Evolutionary conservation across 2,797 vertebrate species (phyloP), one percentile per base, ranked within the genome.

Genomic region (Chrosomus eos): DNA sequence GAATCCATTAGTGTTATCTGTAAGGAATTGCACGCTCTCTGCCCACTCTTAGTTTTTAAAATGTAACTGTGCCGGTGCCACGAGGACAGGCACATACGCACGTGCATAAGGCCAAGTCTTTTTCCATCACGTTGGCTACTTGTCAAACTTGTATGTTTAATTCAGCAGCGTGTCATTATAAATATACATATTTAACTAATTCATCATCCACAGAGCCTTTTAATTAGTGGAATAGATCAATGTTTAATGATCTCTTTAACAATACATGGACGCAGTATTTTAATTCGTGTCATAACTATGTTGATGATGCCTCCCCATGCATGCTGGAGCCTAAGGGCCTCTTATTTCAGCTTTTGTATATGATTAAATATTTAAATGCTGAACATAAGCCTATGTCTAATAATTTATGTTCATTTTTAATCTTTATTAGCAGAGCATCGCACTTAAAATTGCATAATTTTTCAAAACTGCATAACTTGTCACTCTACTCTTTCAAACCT

Each of bases 101-200:
- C n/a, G 55, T 80, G 26, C 45, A 55, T 43, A 51, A 26, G 45
- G 43, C 51, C 51, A 31, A 80, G 70, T 21, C 43, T 72, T 58
- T 21, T 73, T 85, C 77, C 64, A 86, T 87, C 81, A 23, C 23
- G 58, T 86, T 72, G 62, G 72, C 76, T 76, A 75, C 86, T 87
- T 84, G 55, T 90, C 90, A 89, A 81, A 76, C 79, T 74, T 87
- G 82, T 92, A 95, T 95, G 93, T 95, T 95, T 95, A 95, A 96
- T 96, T 95, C 93, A 95, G 87, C 88, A 88, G 88, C 90, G 91
- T 93, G 93, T 93, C 94, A 90, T 95, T 93, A 94, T 94, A 94
- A 95, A 94, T 94, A 93, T 94, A 91, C 94, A 94, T 95, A 94
- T 95, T 95, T 93, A 95, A 95, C 92, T 93, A 91, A 94, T 94